These are phyloP conservation scores for Tribolium castaneum DNA, from an alignment of 1,140 invertebrate species.

Conservation along the genomic window DNA sequence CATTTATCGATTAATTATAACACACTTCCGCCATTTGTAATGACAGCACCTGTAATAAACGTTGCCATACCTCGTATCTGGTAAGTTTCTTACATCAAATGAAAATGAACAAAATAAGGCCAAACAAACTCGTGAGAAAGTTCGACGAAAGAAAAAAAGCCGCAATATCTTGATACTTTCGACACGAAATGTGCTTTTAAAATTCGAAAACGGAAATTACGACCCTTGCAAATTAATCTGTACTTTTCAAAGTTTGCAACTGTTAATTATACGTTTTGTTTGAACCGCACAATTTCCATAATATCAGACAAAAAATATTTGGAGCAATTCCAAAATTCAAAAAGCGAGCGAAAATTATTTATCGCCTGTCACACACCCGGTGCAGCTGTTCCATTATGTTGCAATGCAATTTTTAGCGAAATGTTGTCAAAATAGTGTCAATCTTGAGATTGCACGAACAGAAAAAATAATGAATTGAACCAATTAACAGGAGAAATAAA, in stretches of 20 bases:
- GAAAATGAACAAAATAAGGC: not conserved
- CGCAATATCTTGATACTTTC: not conserved
- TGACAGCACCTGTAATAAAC: not conserved
- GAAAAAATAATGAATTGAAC: no score
- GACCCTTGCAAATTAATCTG: not conserved
- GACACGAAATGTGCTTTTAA: not conserved
- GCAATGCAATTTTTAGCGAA: not conserved
- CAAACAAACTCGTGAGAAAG: not conserved
- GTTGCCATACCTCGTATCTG: not conserved
- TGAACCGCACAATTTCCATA: not conserved
- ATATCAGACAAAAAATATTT: not conserved
- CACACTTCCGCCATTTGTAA: not conserved
- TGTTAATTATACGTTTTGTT: not conserved
- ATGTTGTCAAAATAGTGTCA: not conserved
- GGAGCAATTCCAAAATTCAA: not conserved
- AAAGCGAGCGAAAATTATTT: not conserved
- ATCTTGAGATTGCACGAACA: no score
- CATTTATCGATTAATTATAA: not conserved
- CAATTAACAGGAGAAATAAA: not conserved
- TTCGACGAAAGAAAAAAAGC: not conserved
- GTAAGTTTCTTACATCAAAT: not conserved
- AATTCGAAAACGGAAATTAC: not conserved
- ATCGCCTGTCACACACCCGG: not conserved
- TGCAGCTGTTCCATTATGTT: not conserved
- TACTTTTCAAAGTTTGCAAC: not conserved